Percentiles rank a stretch among this genome's conserved stretches.
Conservation (phyloP, 2,113 vertebrate species). For the Chaetura pelagica region DNA sequence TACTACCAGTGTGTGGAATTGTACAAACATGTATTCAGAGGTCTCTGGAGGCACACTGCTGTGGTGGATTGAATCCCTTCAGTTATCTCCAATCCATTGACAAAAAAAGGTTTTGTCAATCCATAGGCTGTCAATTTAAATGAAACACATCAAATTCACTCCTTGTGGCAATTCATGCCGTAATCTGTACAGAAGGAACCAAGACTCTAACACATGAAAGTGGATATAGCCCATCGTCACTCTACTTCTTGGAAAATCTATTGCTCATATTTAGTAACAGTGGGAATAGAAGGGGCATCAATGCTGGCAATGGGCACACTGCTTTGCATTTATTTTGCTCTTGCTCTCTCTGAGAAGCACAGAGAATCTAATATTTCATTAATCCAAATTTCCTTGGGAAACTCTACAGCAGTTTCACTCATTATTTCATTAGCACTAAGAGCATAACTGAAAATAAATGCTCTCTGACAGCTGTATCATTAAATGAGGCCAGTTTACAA, state of each 20-base stretch:
- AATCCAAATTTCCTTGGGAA: neutral
- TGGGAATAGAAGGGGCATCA: neutral
- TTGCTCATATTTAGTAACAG: neutral
- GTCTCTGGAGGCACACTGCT: neutral
- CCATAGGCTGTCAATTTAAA: neutral
- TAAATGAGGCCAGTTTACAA: conserved; percentile 26
- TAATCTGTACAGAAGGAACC: neutral
- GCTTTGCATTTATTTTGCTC: neutral
- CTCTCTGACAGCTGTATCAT: neutral
- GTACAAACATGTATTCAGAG: neutral
- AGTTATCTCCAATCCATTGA: neutral
- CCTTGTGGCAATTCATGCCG: neutral
- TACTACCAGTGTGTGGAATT: neutral
- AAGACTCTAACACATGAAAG: neutral
- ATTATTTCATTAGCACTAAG: conserved; percentile 21
- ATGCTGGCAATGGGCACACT: neutral
- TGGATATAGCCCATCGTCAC: neutral
- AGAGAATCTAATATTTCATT: conserved; percentile 14
- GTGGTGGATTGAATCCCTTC: neutral
- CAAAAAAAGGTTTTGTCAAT: neutral
- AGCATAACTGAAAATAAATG: conserved; percentile 35
- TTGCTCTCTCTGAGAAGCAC: neutral
- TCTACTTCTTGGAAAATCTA: neutral
- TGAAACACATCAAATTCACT: neutral
- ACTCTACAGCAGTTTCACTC: neutral